Evolutionary conservation across 2,888 invertebrate genomes (phyloP).

Genomic region (Amiota communis): DNA sequence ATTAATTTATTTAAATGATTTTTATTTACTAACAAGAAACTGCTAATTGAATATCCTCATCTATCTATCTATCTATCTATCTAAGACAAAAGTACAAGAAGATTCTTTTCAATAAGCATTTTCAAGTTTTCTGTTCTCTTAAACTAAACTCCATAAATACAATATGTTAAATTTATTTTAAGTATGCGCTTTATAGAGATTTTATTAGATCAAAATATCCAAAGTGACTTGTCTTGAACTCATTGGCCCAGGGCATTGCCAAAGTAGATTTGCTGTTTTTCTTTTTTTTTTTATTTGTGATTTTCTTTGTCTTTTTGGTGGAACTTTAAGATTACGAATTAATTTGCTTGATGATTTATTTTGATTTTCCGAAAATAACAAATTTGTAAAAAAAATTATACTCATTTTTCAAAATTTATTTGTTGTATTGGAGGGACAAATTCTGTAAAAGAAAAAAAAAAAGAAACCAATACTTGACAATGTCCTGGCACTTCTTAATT

Average conservation of each 20-base stretch:
- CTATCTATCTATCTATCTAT: no score
- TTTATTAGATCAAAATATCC: no score
- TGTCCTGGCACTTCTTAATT: slow-evolving; percentile 78
- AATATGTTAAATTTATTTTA: slow-evolving; percentile 33
- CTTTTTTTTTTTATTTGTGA: not conserved
- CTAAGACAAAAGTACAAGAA: no score
- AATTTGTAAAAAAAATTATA: no score
- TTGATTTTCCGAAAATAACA: no score
- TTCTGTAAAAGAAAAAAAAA: slow-evolving; percentile 25
- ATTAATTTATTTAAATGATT: no score
- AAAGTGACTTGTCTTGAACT: no score
- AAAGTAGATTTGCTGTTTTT: slow-evolving; percentile 58
- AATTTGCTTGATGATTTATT: no score
- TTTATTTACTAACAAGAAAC: slow-evolving; percentile 9
- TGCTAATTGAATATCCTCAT: slow-evolving; percentile 20
- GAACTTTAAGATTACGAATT: not conserved
- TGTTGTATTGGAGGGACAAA: slow-evolving; percentile 16
- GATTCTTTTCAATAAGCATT: no score
- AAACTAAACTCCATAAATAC: not conserved
- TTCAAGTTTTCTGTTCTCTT: no score
- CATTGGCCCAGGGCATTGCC: slow-evolving; percentile 92
- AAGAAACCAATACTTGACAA: slow-evolving; percentile 74
- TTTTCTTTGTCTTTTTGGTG: slow-evolving; percentile 15
- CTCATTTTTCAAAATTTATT: not conserved
- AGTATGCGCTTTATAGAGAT: slow-evolving; percentile 58